Evolutionary conservation across 2,888 invertebrate genomes (phyloP).

Genomic region (Synanthedon formicaeformis): DNA sequence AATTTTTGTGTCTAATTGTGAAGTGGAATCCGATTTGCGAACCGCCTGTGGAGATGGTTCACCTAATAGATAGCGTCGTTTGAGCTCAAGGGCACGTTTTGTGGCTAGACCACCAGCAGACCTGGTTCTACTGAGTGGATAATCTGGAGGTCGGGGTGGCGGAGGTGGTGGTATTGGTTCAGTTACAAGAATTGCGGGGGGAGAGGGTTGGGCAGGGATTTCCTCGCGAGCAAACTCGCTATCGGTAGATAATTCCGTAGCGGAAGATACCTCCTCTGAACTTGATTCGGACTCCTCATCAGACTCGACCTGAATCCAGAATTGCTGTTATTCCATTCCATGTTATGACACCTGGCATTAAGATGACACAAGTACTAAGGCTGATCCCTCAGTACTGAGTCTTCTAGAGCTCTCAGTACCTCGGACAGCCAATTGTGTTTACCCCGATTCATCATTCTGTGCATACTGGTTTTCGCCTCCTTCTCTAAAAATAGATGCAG

Average conservation of each 20-base stretch:
- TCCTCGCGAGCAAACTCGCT: slow-evolving; percentile 92
- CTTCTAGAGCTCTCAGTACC: too few species aligned
- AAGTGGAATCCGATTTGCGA: slow-evolving; percentile 85
- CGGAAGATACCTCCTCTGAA: slow-evolving; percentile 83
- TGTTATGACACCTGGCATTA: too few species aligned
- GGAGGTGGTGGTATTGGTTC: slow-evolving; percentile 84
- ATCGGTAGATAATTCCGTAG: slow-evolving; percentile 92
- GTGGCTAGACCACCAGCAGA: slow-evolving; percentile 91
- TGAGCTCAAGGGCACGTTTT: slow-evolving; percentile 87
- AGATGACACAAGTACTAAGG: too few species aligned
- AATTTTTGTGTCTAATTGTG: slow-evolving; percentile 86
- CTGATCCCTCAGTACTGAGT: too few species aligned
- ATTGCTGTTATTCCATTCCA: too few species aligned
- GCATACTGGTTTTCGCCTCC: too few species aligned
- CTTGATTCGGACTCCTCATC: slow-evolving; percentile 73
- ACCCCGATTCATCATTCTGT: too few species aligned
- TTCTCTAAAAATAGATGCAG: too few species aligned
- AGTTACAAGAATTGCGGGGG: slow-evolving; percentile 82
- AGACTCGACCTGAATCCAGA: slow-evolving; percentile 50
- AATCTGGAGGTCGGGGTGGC: slow-evolving; percentile 72
- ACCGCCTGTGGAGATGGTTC: slow-evolving; percentile 78
- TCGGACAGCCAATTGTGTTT: too few species aligned
- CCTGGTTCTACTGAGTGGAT: slow-evolving; percentile 83
- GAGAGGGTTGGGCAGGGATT: slow-evolving; percentile 75
- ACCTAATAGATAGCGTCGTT: slow-evolving; percentile 85